Percentiles rank a stretch among this genome's conserved stretches.
These are phyloP conservation scores for Serranus cabrilla DNA, from an alignment of 2,797 vertebrate genomes.

Conservation along the genomic window DNA sequence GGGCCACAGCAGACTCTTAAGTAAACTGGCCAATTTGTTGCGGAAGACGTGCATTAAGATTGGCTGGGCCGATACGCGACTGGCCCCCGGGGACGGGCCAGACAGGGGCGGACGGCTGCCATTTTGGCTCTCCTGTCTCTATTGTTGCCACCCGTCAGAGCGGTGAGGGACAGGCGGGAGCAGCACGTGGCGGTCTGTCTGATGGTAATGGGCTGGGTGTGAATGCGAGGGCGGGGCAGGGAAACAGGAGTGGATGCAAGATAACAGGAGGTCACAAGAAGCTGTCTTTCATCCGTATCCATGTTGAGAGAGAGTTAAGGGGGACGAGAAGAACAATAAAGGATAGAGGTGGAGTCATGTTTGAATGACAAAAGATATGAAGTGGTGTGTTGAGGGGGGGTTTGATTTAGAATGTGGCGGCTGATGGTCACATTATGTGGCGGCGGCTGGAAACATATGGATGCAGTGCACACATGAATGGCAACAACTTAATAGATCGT, in stretches of 20 bases:
- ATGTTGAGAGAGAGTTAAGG: slow-evolving; percentile 55
- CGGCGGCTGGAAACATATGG: slow-evolving; percentile 25
- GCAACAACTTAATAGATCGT: slow-evolving; percentile 52
- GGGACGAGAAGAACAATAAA: slow-evolving; percentile 42
- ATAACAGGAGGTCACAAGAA: slow-evolving; percentile 69
- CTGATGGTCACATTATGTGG: slow-evolving; percentile 6
- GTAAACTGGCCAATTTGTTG: slow-evolving; percentile 89
- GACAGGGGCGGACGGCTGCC: slow-evolving; percentile 64
- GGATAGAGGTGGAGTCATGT: slow-evolving; percentile 57
- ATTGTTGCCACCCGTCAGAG: slow-evolving; percentile 75
- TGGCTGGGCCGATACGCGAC: slow-evolving; percentile 77
- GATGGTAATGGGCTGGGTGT: slow-evolving; percentile 63
- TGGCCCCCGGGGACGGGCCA: slow-evolving; percentile 59
- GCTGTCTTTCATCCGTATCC: slow-evolving; percentile 56
- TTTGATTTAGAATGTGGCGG: not conserved
- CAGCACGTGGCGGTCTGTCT: slow-evolving; percentile 67
- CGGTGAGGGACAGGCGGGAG: slow-evolving; percentile 44
- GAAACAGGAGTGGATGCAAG: slow-evolving; percentile 40
- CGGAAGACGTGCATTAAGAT: slow-evolving; percentile 86
- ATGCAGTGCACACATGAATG: slow-evolving; percentile 31
- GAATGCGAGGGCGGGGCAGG: slow-evolving; percentile 52
- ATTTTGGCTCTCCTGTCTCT: slow-evolving; percentile 76
- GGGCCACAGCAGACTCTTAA: slow-evolving; percentile 84
- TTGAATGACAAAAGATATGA: slow-evolving; percentile 72
- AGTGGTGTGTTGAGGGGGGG: slow-evolving; percentile 33